phyloP scores from a whole-genome alignment of 2,888 invertebrate species.

The Lasius platythorax region DNA sequence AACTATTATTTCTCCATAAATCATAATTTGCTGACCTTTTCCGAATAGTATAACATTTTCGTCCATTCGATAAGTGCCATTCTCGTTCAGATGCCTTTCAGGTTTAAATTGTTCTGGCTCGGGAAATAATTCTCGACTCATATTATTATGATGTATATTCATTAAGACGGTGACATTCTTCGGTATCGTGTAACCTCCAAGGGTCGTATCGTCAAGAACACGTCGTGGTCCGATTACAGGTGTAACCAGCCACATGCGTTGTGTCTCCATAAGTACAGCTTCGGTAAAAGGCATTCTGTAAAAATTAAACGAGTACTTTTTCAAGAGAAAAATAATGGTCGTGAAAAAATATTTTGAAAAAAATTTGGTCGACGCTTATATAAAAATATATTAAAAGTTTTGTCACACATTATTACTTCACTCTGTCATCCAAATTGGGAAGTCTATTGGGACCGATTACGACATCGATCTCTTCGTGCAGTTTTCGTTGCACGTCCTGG shows the following conservation, averaged over 20 bases:
- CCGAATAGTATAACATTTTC: conserved; percentile 84
- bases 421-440: conserved; percentile 86
- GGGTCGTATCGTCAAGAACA: conserved; percentile 86
- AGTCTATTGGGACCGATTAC: conserved; percentile 85
- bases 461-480: conserved; percentile 87
- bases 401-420: conserved; percentile 82
- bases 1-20: neutral
- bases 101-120: conserved; percentile 89
- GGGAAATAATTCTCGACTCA: conserved; percentile 88
- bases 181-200: conserved; percentile 88
- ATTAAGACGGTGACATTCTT: conserved; percentile 87
- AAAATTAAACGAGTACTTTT: neutral
- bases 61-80: conserved; percentile 75
- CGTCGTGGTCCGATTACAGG: conserved; percentile 87
- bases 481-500: conserved; percentile 88
- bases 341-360: neutral
- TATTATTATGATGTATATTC: conserved; percentile 87
- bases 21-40: conserved; percentile 80
- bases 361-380: neutral
- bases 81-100: conserved; percentile 88
- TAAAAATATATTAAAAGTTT: neutral
- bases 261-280: conserved; percentile 86
- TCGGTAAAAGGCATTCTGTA: conserved; percentile 86
- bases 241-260: conserved; percentile 84
- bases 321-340: neutral